Evolutionary conservation across 2,888 invertebrate genomes (phyloP), one percentile per base, ranked within the genome.

Genomic region (Synanthedon formicaeformis): DNA sequence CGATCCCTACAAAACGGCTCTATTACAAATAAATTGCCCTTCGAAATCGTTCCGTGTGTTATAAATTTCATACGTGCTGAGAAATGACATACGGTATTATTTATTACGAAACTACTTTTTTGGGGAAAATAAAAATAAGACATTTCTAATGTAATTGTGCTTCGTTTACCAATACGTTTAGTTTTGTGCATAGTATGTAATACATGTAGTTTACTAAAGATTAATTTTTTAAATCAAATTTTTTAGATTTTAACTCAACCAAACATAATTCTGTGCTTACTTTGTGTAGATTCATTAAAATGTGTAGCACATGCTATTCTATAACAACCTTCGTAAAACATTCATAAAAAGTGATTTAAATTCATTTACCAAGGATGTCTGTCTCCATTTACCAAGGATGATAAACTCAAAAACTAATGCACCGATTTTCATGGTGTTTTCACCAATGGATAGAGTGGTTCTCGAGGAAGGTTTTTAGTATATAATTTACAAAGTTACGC

Each of bases 51-150:
- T 79, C 71, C 78, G 77, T 73, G 78, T 77, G 84, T 81, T 86
- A 86, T 85, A 87, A 84, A 84, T 85, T 84, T 82, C 85, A 87
- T 87, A 87, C 87, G 84, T 86, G 87, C 87, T 87, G 87, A 84
- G 87, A 86, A 87, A 86, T 83, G 86, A 86, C 87, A 87, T 85
- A 85, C 83, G 87, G 85, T 77, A 81, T 82, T 85, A 86, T 87
- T 87, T 86, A 86, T 85, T 81, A 82, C 78, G 66, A 66, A 34
- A 34, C 34, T 34, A 67, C 68, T 65, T 73, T 73, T 75, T 73
- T 64, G 71, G 72, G 74, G 70, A 76, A 81, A 81, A 81, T 69
- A 80, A 71, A 82, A 82, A 84, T 76, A 83, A 84, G 85, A 83
- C 82, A 81, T 85, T 34, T 81, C 75, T 82, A 77, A 80, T 71